Conservation (phyloP, 2,888 invertebrate genomes). For the Dryocosmus kuriphilus region DNA sequence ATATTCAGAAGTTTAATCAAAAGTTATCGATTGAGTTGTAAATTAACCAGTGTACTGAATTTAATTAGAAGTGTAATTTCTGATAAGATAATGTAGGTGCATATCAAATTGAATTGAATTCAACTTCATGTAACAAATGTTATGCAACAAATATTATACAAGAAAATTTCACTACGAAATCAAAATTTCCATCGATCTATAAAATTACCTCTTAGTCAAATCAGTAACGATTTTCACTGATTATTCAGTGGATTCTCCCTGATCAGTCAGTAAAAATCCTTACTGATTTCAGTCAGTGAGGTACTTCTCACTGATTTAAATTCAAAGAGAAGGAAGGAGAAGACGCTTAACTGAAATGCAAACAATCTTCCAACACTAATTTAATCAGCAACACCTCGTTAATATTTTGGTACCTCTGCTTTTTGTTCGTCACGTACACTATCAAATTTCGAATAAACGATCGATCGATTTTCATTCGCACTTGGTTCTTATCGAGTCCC, state of each 20-base stretch:
- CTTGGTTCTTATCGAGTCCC: conserved; percentile 21
- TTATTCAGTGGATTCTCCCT: too few relatives aligned
- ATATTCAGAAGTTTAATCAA: neutral
- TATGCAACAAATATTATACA: neutral
- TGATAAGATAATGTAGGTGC: neutral
- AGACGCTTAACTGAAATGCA: neutral
- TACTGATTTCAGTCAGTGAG: too few relatives aligned
- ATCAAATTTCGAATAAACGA: conserved; percentile 9
- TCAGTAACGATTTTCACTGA: too few relatives aligned
- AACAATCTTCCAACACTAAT: neutral
- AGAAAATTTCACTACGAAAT: neutral
- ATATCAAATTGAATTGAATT: neutral
- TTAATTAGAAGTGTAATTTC: conserved; percentile 1
- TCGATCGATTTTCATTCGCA: conserved; percentile 28
- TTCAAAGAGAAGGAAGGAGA: neutral
- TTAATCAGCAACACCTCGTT: neutral
- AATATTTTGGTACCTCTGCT: neutral
- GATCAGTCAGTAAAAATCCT: too few relatives aligned
- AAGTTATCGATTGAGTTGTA: neutral
- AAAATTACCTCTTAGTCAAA: neutral
- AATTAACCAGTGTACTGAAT: neutral
- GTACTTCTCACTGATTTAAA: neutral
- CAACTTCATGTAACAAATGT: neutral
- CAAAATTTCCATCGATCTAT: neutral
- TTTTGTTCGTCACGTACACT: neutral